Evolutionary conservation across 1,140 invertebrate genomes (phyloP).

Genomic region (Anoplophora glabripennis): DNA sequence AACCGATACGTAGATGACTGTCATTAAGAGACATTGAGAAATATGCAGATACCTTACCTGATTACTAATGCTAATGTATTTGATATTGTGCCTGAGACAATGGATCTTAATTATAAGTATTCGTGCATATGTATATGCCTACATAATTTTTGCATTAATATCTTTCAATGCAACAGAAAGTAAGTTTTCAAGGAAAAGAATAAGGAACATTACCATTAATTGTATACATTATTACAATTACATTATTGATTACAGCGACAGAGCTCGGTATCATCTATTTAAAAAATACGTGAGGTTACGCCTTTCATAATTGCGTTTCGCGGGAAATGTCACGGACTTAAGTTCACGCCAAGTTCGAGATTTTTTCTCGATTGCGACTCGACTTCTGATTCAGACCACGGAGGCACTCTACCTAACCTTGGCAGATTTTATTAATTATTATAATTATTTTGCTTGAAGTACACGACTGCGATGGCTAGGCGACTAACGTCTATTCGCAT

Average conservation of each 20-base stretch:
- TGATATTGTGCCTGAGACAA: not conserved
- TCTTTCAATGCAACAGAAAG: not conserved
- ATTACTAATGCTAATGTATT: not conserved
- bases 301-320: slow-evolving; percentile 14
- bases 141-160: not conserved
- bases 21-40: too few species aligned
- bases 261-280: not conserved
- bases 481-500: too few species aligned
- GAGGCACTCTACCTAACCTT: slow-evolving; percentile 5
- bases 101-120: not conserved
- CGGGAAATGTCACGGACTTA: slow-evolving; percentile 15
- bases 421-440: slow-evolving; percentile 9
- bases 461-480: too few species aligned
- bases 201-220: not conserved
- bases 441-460: not conserved
- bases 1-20: too few species aligned
- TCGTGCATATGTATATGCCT: slow-evolving; percentile 1
- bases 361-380: not conserved
- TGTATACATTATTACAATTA: not conserved
- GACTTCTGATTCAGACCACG: slow-evolving; percentile 11
- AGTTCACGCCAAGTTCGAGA: slow-evolving; percentile 8
- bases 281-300: slow-evolving; percentile 8
- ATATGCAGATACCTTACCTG: not conserved
- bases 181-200: slow-evolving; percentile 1
- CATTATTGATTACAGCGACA: slow-evolving; percentile 1